Evolutionary conservation across 2,888 invertebrate genomes (phyloP).

Genomic region (Pyrrhosoma nymphula): DNA sequence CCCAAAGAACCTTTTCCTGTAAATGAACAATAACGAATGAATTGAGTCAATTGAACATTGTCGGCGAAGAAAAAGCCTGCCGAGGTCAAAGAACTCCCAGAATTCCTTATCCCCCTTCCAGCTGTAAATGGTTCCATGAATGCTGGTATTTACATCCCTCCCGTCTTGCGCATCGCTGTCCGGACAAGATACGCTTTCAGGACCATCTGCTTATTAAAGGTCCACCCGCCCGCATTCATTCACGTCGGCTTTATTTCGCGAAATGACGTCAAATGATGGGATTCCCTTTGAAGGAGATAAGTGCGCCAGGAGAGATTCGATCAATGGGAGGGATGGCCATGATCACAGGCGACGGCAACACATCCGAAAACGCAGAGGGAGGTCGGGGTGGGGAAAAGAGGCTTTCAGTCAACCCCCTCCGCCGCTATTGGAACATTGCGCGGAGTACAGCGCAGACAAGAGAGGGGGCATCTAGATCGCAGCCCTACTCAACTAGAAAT

Average conservation of each 20-base stretch:
- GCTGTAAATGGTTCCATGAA: not conserved
- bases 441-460: too few relatives aligned
- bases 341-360: not conserved
- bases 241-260: not conserved
- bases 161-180: not conserved
- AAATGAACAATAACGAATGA: not conserved
- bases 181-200: not conserved
- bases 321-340: slow-evolving; percentile 8
- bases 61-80: not conserved
- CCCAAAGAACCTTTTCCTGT: not conserved
- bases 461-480: too few relatives aligned
- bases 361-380: not conserved
- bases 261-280: slow-evolving; percentile 1
- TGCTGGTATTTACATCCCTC: not conserved
- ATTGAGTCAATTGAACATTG: not conserved
- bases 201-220: not conserved
- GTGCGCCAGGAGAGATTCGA: not conserved
- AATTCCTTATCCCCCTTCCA: not conserved
- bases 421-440: too few relatives aligned
- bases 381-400: not conserved
- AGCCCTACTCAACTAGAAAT: too few relatives aligned
- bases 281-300: slow-evolving; percentile 1
- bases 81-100: not conserved
- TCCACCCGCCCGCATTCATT: not conserved
- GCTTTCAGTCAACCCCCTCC: not conserved